A percentile compares a stretch with the other conserved stretches of the same genome.
These are phyloP conservation scores for Cervus canadensis DNA, from an alignment of 2,113 vertebrate genomes.

Conservation along the genomic window DNA sequence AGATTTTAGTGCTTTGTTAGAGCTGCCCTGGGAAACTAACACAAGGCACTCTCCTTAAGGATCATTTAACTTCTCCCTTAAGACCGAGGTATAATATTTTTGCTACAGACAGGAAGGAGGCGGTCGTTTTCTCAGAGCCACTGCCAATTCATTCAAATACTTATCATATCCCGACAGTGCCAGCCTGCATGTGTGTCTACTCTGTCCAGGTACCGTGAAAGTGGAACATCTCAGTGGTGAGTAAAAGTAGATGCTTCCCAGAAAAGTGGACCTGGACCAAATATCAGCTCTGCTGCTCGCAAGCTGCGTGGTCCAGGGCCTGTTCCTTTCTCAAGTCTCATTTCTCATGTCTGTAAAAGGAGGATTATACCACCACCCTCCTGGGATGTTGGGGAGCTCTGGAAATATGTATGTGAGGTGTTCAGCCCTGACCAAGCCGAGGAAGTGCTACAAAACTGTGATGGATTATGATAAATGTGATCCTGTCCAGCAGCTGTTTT, in stretches of 20 bases:
- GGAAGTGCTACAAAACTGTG: not conserved
- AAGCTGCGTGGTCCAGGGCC: accelerated
- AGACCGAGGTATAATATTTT: not conserved
- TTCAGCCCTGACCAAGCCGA: not conserved
- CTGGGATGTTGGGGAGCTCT: not conserved
- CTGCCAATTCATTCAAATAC: not conserved
- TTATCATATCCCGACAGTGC: accelerated
- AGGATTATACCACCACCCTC: not conserved
- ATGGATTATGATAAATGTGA: not conserved
- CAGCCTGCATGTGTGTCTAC: not conserved
- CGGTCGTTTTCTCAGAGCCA: not conserved
- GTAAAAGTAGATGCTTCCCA: not conserved
- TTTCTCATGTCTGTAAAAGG: not conserved
- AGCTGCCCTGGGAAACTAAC: not conserved
- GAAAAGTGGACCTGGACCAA: not conserved
- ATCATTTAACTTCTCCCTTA: not conserved
- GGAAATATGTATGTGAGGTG: not conserved
- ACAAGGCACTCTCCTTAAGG: not conserved
- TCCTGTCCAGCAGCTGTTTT: not conserved
- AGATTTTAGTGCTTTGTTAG: not conserved
- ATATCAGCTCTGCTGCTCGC: not conserved
- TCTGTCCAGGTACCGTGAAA: not conserved
- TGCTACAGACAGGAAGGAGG: not conserved
- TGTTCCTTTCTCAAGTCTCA: too few species aligned
- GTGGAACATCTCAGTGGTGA: not conserved